These are phyloP conservation scores for Xiphophorus maculatus DNA, from an alignment of 2,113 vertebrate species.

Conservation along the genomic window DNA sequence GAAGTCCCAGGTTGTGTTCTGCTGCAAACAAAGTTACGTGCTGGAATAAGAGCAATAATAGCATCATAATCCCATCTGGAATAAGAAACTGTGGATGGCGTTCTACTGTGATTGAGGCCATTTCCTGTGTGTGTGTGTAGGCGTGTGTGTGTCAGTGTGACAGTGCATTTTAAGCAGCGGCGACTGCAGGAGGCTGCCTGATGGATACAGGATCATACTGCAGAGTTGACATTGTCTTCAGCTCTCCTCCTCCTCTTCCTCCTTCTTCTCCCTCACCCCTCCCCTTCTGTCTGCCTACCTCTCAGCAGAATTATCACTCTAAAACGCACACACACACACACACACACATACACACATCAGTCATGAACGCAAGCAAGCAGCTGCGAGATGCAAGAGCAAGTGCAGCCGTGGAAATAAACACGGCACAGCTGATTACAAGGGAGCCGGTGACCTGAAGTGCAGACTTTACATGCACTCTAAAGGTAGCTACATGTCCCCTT, in stretches of 20 bases:
- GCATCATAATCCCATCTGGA: conserved; percentile 78
- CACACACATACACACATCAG: conserved; percentile 24
- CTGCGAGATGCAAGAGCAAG: conserved; percentile 36
- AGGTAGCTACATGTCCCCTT: conserved; percentile 41
- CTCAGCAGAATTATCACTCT: conserved; percentile 75
- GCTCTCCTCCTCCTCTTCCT: conserved; percentile 64
- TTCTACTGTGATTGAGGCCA: conserved; percentile 71
- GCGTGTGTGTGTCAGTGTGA: conserved; percentile 49
- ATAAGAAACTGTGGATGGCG: conserved; percentile 73
- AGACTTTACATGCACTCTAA: conserved; percentile 30
- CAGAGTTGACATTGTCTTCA: conserved; percentile 78
- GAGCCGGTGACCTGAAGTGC: conserved; percentile 25
- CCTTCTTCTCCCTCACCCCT: conserved; percentile 54
- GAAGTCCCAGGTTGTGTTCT: conserved; percentile 74
- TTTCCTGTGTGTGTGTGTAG: conserved; percentile 73
- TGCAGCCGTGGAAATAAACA: conserved; percentile 31
- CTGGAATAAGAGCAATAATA: conserved; percentile 75
- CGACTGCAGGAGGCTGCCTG: conserved; percentile 74
- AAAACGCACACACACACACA: conserved; percentile 33
- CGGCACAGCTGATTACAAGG: conserved; percentile 31
- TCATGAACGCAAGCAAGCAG: conserved; percentile 39
- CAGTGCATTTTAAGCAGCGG: conserved; percentile 72
- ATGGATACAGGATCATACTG: conserved; percentile 77
- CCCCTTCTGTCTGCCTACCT: conserved; percentile 70
- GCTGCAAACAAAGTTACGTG: conserved; percentile 73